phyloP scores from a whole-genome alignment of 2,888 invertebrate species.

The Rhogogaster chlorosoma region DNA sequence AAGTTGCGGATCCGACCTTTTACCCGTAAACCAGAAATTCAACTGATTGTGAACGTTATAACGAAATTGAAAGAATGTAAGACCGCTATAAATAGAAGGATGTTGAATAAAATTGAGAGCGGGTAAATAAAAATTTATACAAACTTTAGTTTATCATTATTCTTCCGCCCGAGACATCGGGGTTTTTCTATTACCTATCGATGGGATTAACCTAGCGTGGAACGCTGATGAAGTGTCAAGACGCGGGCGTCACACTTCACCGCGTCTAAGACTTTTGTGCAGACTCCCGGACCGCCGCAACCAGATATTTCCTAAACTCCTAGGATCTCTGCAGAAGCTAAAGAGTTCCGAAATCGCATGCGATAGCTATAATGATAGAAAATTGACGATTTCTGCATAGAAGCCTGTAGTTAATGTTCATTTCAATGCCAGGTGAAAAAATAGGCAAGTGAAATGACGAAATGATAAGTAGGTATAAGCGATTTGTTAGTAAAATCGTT shows the following conservation, averaged over 20 bases:
- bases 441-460: not conserved
- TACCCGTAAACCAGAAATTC: not conserved
- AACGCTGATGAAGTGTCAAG: conserved; percentile 47
- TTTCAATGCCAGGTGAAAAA: not conserved
- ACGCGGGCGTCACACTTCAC: conserved; percentile 37
- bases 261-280: conserved; percentile 25
- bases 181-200: not conserved
- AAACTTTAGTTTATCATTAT: not conserved
- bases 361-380: conserved; percentile 5
- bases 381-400: not conserved
- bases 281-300: not conserved
- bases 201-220: conserved; percentile 41
- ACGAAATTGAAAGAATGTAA: not conserved
- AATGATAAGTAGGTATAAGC: not conserved
- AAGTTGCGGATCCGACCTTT: not conserved
- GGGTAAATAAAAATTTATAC: not conserved
- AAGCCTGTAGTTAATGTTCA: not conserved
- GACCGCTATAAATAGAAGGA: not conserved
- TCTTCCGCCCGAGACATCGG: not conserved
- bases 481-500: not conserved
- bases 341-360: not conserved
- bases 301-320: not conserved
- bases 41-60: not conserved
- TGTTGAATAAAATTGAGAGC: not conserved
- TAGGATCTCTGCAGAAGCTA: not conserved